Evolutionary conservation across 2,888 invertebrate genomes (phyloP).

Genomic region (Drosophila planitibia): DNA sequence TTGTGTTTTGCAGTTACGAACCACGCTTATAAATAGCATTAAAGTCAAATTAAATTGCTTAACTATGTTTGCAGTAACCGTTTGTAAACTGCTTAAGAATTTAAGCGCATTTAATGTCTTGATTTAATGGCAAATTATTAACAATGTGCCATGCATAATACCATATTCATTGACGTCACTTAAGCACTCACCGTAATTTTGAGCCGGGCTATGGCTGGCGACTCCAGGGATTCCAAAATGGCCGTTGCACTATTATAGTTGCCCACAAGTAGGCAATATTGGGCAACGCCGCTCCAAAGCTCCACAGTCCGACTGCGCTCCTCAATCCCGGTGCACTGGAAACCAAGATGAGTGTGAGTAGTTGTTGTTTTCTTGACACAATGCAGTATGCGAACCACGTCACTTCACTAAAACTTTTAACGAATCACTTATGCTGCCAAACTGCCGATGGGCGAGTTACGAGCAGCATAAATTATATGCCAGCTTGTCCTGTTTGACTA

Average conservation of each 20-base stretch:
- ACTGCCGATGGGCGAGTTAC: conserved; percentile 63
- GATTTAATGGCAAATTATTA: not conserved
- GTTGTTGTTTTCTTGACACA: conserved; percentile 39
- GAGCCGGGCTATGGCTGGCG: conserved; percentile 84
- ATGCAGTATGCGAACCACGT: conserved; percentile 51
- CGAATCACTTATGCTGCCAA: conserved; percentile 62
- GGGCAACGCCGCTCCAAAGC: conserved; percentile 85
- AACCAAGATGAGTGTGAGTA: conserved; percentile 26
- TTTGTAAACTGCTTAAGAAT: not conserved
- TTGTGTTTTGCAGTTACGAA: not conserved
- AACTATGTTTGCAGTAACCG: not conserved
- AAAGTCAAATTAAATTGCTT: not conserved
- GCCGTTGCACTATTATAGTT: conserved; percentile 85
- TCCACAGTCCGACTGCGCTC: conserved; percentile 85
- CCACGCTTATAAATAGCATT: not conserved
- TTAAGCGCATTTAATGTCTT: not conserved
- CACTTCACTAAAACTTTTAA: conserved; percentile 64
- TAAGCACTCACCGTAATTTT: conserved; percentile 84
- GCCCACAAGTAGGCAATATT: conserved; percentile 85
- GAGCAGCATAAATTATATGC: conserved; percentile 69
- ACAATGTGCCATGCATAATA: not conserved
- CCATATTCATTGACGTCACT: not conserved
- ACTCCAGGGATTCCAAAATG: conserved; percentile 85
- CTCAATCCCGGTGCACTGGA: conserved; percentile 83
- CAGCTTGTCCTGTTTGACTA: conserved; percentile 11